A percentile compares a stretch with the other conserved stretches of the same genome.
Conservation (phyloP, 2,113 vertebrate genomes). For the Lycocorax pyrrhopterus region DNA sequence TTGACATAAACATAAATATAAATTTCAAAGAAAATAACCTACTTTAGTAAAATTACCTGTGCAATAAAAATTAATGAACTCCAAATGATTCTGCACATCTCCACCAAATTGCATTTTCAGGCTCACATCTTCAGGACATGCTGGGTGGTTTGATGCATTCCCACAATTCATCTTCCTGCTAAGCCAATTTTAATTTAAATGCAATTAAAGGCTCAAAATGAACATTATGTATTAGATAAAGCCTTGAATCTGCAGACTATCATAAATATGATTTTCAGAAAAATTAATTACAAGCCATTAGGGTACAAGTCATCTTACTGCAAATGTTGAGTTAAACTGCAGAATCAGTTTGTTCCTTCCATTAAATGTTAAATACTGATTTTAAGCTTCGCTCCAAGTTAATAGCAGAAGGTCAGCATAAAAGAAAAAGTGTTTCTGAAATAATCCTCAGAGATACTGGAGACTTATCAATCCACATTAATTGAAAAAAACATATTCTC, state of each 20-base stretch:
- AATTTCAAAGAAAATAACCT: constrained; percentile 84
- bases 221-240: constrained; percentile 95
- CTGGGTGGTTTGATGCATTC: constrained; percentile 88
- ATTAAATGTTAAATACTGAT: constrained; percentile 88
- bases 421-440: constrained; percentile 61
- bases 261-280: constrained; percentile 86
- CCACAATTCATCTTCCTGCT: constrained; percentile 89
- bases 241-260: constrained; percentile 84
- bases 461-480: constrained; percentile 45
- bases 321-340: constrained; percentile 88
- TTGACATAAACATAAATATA: constrained; percentile 86
- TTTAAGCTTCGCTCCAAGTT: constrained; percentile 78
- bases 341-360: constrained; percentile 86
- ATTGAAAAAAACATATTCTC: constrained; percentile 47
- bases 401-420: constrained; percentile 77
- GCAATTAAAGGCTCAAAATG: constrained; percentile 93
- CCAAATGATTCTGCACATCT: constrained; percentile 84
- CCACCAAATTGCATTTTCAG: constrained; percentile 89
- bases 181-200: constrained; percentile 95
- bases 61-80: constrained; percentile 95
- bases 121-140: constrained; percentile 87
- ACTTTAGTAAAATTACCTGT: constrained; percentile 87
- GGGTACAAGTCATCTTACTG: constrained; percentile 88
- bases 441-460: constrained; percentile 44
- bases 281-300: constrained; percentile 95